These are phyloP conservation scores for Ooceraea biroi DNA, from an alignment of 1,140 invertebrate genomes.

Conservation along the genomic window DNA sequence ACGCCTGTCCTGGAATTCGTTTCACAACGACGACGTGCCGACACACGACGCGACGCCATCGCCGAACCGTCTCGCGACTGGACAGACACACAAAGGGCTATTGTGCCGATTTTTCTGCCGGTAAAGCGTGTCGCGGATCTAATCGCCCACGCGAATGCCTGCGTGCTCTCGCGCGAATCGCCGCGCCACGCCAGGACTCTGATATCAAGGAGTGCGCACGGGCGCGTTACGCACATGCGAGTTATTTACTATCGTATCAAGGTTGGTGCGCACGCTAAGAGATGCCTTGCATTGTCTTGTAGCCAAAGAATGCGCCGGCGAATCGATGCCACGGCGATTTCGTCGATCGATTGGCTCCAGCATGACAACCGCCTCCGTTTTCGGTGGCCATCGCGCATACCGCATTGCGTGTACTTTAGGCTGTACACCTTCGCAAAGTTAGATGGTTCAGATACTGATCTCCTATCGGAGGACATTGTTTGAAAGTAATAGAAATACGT, in stretches of 20 bases:
- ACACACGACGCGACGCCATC: slow-evolving; percentile 39
- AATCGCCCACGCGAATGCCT: slow-evolving; percentile 82
- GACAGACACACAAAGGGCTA: slow-evolving; percentile 80
- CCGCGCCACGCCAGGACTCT: slow-evolving; percentile 56
- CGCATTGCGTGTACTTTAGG: slow-evolving; percentile 18
- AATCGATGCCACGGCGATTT: too few relatives aligned
- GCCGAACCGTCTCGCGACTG: slow-evolving; percentile 66
- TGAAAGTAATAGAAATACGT: slow-evolving; percentile 52
- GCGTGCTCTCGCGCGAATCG: slow-evolving; percentile 72
- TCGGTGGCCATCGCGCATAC: slow-evolving; percentile 11
- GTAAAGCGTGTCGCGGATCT: slow-evolving; percentile 79
- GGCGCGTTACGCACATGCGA: slow-evolving; percentile 52
- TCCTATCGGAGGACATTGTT: slow-evolving; percentile 56
- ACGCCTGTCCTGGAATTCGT: slow-evolving; percentile 75
- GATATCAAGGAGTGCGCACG: slow-evolving; percentile 60
- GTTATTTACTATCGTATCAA: slow-evolving; percentile 73
- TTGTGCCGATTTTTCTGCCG: slow-evolving; percentile 79
- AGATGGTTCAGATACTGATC: slow-evolving; percentile 43
- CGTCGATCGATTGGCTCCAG: too few relatives aligned
- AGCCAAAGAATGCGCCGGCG: too few relatives aligned
- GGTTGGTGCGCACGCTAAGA: slow-evolving; percentile 59
- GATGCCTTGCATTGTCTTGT: not conserved
- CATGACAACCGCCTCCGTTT: not conserved
- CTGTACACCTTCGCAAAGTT: slow-evolving; percentile 34
- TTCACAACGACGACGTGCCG: slow-evolving; percentile 70